Evolutionary conservation across 2,888 invertebrate species (phyloP).

Genomic region (Blastobasis adustella): DNA sequence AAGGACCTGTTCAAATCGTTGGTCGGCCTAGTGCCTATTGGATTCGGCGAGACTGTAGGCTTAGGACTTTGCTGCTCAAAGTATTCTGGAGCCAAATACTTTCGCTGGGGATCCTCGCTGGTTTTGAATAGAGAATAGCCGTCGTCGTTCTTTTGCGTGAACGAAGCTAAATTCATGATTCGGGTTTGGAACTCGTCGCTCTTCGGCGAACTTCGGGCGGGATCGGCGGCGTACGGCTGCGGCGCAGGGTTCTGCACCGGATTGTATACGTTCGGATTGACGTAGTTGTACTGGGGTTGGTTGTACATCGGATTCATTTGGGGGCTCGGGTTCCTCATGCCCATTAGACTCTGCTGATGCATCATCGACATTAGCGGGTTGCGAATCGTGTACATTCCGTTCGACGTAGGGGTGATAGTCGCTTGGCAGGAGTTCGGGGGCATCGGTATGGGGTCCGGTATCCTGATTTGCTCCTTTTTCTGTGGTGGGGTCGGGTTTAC

Average conservation of each 20-base stretch:
- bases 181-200: constrained; percentile 48
- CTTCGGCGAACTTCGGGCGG: constrained; percentile 28
- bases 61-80: constrained; percentile 45
- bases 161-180: constrained; percentile 58
- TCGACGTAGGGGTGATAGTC: constrained; percentile 66
- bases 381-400: constrained; percentile 88
- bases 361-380: constrained; percentile 79
- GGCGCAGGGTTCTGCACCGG: constrained; percentile 21
- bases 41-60: constrained; percentile 54
- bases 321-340: constrained; percentile 31
- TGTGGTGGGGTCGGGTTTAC: constrained; percentile 28
- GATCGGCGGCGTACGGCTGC: constrained; percentile 25
- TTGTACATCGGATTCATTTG: constrained; percentile 30
- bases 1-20: constrained; percentile 27
- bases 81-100: constrained; percentile 47
- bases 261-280: constrained; percentile 43
- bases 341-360: constrained; percentile 60
- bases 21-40: constrained; percentile 54
- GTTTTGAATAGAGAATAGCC: constrained; percentile 62
- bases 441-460: constrained; percentile 66
- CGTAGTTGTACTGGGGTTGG: constrained; percentile 44
- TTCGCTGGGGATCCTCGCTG: constrained; percentile 39
- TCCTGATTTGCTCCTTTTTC: constrained; percentile 49
- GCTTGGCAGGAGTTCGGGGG: constrained; percentile 65
- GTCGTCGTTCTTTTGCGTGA: constrained; percentile 65